Base-by-base conservation (phyloP, 2,888 invertebrate genomes). In the Linnaemya vulpina region DNA sequence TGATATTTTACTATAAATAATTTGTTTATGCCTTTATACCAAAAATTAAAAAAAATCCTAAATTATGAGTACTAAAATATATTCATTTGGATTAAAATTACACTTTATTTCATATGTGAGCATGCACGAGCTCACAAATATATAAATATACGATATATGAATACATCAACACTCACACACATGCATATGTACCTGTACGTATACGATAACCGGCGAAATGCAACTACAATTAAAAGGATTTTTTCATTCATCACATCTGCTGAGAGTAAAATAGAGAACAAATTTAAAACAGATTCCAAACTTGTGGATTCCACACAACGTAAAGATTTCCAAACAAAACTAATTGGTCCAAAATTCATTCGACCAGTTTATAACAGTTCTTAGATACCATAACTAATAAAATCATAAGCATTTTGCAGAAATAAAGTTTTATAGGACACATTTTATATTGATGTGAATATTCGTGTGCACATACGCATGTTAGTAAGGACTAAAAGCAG, bases 161-260 rank as follows among this genome's bases (percentile, higher is more conserved):
- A 46, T 46, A 3, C n/a, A 46, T 5, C n/a, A 11, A n/a, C n/a
- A n/a, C 9, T 2, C 3, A 46, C 13, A 46, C 3, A 46, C 15
- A 46, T n/a, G n/a, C n/a, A 2, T n/a, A 46, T 46, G 15, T 46
- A n/a, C 2, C 11, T n/a, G 17, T 49, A 30, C 17, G 17, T 49
- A 17, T 49, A n/a, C 49, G 9, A 49, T 17, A 49, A 17, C 49
- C 49, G 49, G 49, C 49, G 17, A n/a, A 49, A 49, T 49, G 0
- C 5, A 46, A 46, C 1, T 46, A 46, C 46, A 46, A 46, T 46
- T 46, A 15, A 49, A 17, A 49, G n/a, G 1, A 17, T 63, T 3
- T n/a, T 71, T 73, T 80, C 80, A 80, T 82, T 82, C 81, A 78
- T 82, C 46, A n/a, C n/a, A 9, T 40, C 11, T 40, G 17, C 67